Percentiles rank a stretch among this genome's conserved stretches.
Evolutionary conservation across 1,140 invertebrate genomes (phyloP).

Genomic region (Polypedilum vanderplanki): DNA sequence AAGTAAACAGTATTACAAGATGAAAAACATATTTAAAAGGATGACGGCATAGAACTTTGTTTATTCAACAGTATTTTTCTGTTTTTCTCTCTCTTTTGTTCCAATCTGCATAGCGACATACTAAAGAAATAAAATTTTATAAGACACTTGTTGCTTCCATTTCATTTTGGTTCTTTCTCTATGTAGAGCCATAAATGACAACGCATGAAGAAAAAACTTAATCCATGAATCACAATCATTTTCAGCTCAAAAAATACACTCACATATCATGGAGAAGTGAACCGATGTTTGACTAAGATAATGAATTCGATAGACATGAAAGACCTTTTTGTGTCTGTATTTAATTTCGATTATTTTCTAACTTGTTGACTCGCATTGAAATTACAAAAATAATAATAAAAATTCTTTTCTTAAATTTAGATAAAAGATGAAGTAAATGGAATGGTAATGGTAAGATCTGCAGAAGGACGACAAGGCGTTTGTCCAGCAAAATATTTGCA

Average conservation of each 20-base stretch:
- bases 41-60: neutral
- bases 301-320: too few relatives aligned
- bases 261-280: too few relatives aligned
- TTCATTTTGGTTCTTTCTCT: neutral
- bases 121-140: neutral
- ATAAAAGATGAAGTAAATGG: constrained; percentile 86
- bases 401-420: too few relatives aligned
- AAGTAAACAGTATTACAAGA: too few relatives aligned
- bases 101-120: neutral
- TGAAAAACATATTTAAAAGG: too few relatives aligned
- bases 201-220: neutral
- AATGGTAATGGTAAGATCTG: constrained; percentile 86
- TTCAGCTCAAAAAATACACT: neutral
- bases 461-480: constrained; percentile 73
- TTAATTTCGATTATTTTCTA: too few relatives aligned
- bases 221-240: neutral
- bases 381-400: too few relatives aligned
- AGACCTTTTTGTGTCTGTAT: too few relatives aligned
- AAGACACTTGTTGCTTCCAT: neutral
- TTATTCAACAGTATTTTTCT: neutral
- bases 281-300: too few relatives aligned
- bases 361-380: too few relatives aligned
- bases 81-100: neutral
- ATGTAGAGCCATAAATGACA: neutral
- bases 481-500: constrained; percentile 78